Evolutionary conservation across 2,888 invertebrate genomes (phyloP).

Genomic region (Embidobia sp.): DNA sequence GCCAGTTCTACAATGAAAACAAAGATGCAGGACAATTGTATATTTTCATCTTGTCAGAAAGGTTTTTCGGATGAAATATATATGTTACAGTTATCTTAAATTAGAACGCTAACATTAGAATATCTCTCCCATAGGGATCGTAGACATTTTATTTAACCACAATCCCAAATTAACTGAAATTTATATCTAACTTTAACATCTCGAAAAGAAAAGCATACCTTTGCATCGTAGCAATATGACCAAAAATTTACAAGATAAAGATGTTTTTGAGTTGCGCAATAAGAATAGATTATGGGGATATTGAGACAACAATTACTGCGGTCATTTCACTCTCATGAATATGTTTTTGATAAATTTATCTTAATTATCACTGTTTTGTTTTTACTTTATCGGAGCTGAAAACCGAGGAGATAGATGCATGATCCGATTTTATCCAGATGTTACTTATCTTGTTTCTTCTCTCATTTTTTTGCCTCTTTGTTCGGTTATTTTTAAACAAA

Average conservation of each 20-base stretch:
- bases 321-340: neutral
- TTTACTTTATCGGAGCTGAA: conserved; percentile 15
- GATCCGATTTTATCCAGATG: conserved; percentile 34
- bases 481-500: conserved; percentile 4
- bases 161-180: too few relatives aligned
- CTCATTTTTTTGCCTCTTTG: conserved; percentile 2
- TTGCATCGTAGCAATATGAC: too few relatives aligned
- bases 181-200: too few relatives aligned
- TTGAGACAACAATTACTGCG: too few relatives aligned
- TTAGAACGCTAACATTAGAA: conserved; percentile 2
- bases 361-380: conserved; percentile 18
- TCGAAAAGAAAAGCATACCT: too few relatives aligned
- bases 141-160: too few relatives aligned
- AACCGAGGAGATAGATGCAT: conserved; percentile 25
- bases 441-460: conserved; percentile 22
- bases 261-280: too few relatives aligned
- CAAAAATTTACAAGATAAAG: too few relatives aligned
- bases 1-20: conserved; percentile 15
- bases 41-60: conserved; percentile 10
- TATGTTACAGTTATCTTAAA: conserved; percentile 6
- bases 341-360: conserved; percentile 9
- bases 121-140: too few relatives aligned
- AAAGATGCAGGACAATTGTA: neutral
- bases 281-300: too few relatives aligned
- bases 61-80: neutral